Percentiles rank a stretch among this genome's conserved stretches.
phyloP scores from a whole-genome alignment of 2,888 invertebrate species.

The Heliothis peltigera region DNA sequence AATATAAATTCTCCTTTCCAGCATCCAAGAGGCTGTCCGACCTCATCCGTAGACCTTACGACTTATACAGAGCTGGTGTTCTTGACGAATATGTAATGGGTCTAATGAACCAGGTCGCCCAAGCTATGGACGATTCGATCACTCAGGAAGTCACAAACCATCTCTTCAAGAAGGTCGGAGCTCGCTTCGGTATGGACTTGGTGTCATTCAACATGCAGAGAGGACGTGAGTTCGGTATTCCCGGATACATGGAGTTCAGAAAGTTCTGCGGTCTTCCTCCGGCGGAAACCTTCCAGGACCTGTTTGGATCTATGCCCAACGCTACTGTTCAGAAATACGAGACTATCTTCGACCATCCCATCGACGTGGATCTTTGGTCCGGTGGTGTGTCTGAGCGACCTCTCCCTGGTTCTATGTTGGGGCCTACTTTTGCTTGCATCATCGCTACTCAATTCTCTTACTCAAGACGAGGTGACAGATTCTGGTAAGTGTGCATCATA shows the following conservation, averaged over 20 bases:
- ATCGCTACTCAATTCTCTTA: conserved; percentile 98
- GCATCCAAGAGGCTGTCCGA: conserved; percentile 97
- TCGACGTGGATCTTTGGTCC: conserved; percentile 98
- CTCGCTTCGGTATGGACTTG: conserved; percentile 95
- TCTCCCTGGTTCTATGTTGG: conserved; percentile 97
- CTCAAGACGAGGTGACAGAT: conserved; percentile 96
- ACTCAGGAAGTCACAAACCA: conserved; percentile 97
- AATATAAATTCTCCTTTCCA: conserved; percentile 74
- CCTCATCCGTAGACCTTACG: conserved; percentile 96
- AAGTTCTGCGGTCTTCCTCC: conserved; percentile 96
- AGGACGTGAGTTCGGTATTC: conserved; percentile 97
- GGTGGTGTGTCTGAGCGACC: conserved; percentile 98
- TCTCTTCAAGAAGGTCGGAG: conserved; percentile 95
- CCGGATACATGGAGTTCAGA: conserved; percentile 97
- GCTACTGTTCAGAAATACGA: conserved; percentile 95
- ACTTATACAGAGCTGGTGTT: conserved; percentile 96
- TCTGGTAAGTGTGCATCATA: conserved; percentile 91
- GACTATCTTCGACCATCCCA: conserved; percentile 96
- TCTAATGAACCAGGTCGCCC: conserved; percentile 97
- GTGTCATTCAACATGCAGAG: conserved; percentile 98
- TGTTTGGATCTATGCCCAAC: conserved; percentile 96
- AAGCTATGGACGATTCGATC: conserved; percentile 98
- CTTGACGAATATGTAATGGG: conserved; percentile 98
- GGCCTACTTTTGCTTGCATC: conserved; percentile 98
- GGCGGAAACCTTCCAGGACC: conserved; percentile 94